Evolutionary conservation across 2,113 vertebrate species (phyloP).

Genomic region (Corythornis cristatus): DNA sequence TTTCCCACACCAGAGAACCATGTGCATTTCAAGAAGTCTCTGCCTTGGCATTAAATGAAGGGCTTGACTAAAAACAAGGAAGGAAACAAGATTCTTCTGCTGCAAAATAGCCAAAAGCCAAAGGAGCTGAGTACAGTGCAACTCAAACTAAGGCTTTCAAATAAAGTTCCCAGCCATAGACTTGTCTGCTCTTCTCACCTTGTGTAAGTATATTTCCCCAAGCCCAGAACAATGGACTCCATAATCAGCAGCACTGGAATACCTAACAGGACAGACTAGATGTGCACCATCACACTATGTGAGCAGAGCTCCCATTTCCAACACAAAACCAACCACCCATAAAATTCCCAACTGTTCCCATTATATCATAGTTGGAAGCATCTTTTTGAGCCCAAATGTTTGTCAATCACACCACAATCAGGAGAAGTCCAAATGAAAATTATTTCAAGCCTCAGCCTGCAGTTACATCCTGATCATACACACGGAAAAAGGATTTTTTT

Average conservation of each 20-base stretch:
- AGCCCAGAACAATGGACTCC: background rate
- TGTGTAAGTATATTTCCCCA: background rate
- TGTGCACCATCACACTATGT: background rate
- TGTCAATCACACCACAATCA: background rate
- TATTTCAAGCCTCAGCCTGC: background rate
- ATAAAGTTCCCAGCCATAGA: background rate
- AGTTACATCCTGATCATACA: background rate
- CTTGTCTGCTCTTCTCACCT: background rate
- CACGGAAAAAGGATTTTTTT: background rate
- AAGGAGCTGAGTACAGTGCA: background rate
- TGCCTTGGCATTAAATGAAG: background rate
- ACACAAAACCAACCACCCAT: conserved; percentile 2
- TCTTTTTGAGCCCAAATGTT: conserved; percentile 10
- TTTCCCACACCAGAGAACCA: background rate
- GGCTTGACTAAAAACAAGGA: background rate
- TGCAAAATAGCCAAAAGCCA: background rate
- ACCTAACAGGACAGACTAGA: background rate
- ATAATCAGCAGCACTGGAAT: background rate
- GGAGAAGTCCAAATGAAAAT: background rate
- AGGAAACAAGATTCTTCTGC: background rate
- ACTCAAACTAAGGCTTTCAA: background rate
- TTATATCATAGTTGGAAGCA: conserved; percentile 24
- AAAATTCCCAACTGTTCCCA: conserved; percentile 34
- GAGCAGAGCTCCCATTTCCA: background rate
- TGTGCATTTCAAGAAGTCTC: background rate